Percentiles rank a stretch among this genome's conserved stretches.
These are phyloP conservation scores for Eueides isabella DNA, from an alignment of 1,140 invertebrate genomes.

Conservation along the genomic window DNA sequence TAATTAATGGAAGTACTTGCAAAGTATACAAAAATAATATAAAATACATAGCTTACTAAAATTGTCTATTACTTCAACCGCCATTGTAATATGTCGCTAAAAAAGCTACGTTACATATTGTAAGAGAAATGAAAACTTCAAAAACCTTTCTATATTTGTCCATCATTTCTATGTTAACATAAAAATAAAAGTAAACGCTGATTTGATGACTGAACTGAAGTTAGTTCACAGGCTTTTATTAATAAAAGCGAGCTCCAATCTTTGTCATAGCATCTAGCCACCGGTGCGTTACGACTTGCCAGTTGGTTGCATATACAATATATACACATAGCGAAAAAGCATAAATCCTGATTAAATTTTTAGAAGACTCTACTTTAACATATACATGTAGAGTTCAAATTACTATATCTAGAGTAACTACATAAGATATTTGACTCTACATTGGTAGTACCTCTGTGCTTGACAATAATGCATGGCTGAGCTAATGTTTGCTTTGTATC, in stretches of 20 bases:
- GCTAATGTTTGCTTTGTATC: conserved; percentile 81
- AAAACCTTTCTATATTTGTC: background rate
- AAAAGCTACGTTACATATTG: background rate
- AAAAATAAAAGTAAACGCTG: conserved; percentile 29
- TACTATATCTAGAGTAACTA: conserved; percentile 26
- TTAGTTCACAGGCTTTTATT: conserved; percentile 55
- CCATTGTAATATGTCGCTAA: background rate
- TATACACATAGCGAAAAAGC: conserved; percentile 36
- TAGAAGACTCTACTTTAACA: conserved; percentile 37
- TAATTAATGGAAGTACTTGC: background rate
- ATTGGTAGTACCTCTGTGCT: conserved; percentile 64
- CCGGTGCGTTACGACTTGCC: conserved; percentile 69
- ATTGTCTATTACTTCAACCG: background rate
- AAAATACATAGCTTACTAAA: background rate
- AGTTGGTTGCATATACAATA: conserved; percentile 67
- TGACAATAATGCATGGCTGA: conserved; percentile 81
- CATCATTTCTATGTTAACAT: conserved; percentile 8
- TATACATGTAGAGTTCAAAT: conserved; percentile 29
- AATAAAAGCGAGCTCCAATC: conserved; percentile 76
- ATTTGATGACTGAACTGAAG: conserved; percentile 40
- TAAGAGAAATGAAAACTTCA: background rate
- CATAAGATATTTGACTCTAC: conserved; percentile 28
- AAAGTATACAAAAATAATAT: background rate
- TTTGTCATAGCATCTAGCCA: conserved; percentile 73
- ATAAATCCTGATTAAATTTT: conserved; percentile 26